Base-by-base conservation (phyloP, 2,113 vertebrate species). In the Prolemur simus region DNA sequence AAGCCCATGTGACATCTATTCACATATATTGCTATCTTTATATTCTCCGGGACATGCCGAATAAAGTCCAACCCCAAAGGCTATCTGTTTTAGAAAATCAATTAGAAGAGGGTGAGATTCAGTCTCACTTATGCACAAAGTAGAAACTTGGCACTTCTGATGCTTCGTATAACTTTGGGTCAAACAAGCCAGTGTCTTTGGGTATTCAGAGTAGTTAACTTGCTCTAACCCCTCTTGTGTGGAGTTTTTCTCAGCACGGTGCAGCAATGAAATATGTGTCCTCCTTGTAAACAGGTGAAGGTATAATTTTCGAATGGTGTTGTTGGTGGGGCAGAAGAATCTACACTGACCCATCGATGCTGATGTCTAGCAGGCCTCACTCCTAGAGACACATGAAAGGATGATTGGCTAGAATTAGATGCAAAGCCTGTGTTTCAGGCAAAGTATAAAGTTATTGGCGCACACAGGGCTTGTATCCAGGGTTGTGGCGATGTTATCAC, bases 31-130 rank as follows among this genome's bases (percentile, higher is more conserved):
- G 34, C 92, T 87, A 47, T 87, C 56, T 95, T 77, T 92, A 78
- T 80, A 78, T 74, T 73, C 12, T 64, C 37, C 68, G 73, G 91
- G 85, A 92, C 96, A 52, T 94, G 82, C 77, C 78, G 73, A 78
- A 91, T 58, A 90, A 73, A 95, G 87, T 29, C 47, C 56, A 60
- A 86, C 37, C 58, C 69, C 64, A 81, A 80, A 84, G 34, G 45
- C 9, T 0, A 27, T 92, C 18, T 80, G 15, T 47, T 88, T 96
- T 74, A 84, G 56, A 78, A 83, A 94, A 66, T 87, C 47, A n/a
- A 54, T 63, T 71, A 20, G 18, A 86, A 49, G 49, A 58, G 71
- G 25, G 0, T 68, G 45, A 93, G 81, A 92, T 66, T 56, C 45
- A 49, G 34, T 68, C 39, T 87, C 27, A 3, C 2, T 37, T 80